Conservation (phyloP, 53 echinoderm and acorn worm genomes). For the Arbacia lixula region DNA sequence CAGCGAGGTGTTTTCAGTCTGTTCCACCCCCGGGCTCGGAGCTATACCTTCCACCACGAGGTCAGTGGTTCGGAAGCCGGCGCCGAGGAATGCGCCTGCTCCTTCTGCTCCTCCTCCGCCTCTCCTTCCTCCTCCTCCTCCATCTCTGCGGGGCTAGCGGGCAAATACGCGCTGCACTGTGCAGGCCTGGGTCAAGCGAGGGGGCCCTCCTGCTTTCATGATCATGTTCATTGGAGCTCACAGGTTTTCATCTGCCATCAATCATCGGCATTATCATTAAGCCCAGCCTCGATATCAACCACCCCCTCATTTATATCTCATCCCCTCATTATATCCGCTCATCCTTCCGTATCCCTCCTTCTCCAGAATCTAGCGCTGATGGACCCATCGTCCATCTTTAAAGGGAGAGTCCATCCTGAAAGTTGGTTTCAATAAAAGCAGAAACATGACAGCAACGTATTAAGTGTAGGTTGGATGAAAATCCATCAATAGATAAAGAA, state of each 20-base stretch:
- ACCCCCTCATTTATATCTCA: too few relatives aligned
- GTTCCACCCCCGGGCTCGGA: not conserved
- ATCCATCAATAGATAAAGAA: too few relatives aligned
- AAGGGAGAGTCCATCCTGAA: too few relatives aligned
- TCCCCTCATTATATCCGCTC: too few relatives aligned
- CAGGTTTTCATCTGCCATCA: constrained; percentile 37
- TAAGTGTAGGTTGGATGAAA: too few relatives aligned
- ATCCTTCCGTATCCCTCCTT: too few relatives aligned
- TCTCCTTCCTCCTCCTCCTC: constrained; percentile 20
- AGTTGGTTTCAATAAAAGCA: too few relatives aligned
- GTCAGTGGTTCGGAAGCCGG: constrained; percentile 25
- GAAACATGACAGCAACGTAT: too few relatives aligned
- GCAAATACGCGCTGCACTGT: constrained; percentile 34
- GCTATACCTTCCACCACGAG: constrained; percentile 33
- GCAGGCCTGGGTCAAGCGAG: constrained; percentile 8
- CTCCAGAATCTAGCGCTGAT: too few relatives aligned
- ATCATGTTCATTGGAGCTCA: constrained; percentile 19
- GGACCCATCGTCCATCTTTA: too few relatives aligned
- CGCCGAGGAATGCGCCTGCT: constrained; percentile 39
- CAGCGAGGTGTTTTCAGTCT: constrained; percentile 1
- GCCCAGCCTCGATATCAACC: not conserved
- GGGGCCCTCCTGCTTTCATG: constrained; percentile 35
- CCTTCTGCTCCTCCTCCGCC: constrained; percentile 9
- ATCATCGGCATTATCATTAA: not conserved
- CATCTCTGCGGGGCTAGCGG: constrained; percentile 45